A percentile compares a stretch with the other conserved stretches of the same genome.
phyloP scores from a whole-genome alignment of 2,113 vertebrate genomes.

The Catharus minimus region DNA sequence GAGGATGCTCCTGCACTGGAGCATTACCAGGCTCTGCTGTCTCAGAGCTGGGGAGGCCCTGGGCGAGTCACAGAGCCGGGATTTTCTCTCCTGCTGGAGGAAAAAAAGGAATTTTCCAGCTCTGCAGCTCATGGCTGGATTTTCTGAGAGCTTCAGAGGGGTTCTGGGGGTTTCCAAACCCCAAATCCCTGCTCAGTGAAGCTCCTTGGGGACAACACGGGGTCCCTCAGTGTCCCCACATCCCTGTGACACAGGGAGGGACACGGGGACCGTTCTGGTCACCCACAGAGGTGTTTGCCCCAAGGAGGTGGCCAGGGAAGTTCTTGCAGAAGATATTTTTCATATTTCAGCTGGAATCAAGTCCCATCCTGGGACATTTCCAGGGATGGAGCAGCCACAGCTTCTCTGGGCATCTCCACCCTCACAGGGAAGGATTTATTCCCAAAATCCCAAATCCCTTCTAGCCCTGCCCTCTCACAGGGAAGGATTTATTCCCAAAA shows the following conservation, averaged over 20 bases:
- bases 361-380: rapidly evolving
- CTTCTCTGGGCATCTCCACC: neutral
- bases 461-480: neutral
- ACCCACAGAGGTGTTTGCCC: rapidly evolving
- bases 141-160: neutral
- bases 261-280: neutral
- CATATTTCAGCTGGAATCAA: neutral
- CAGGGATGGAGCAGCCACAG: neutral
- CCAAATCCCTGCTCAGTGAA: rapidly evolving
- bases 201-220: rapidly evolving
- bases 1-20: neutral
- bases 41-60: neutral
- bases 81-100: neutral
- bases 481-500: neutral
- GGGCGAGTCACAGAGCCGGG: rapidly evolving
- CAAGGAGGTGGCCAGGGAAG: too few relatives aligned
- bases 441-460: neutral
- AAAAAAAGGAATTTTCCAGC: neutral
- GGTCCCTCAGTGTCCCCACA: rapidly evolving
- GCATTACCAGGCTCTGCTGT: neutral
- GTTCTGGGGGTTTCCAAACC: neutral
- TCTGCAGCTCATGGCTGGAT: neutral
- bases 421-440: neutral
- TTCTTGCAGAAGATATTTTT: neutral
- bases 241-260: rapidly evolving